Evolutionary conservation across 1,140 invertebrate species (phyloP).

Genomic region (Piezodorus guildinii): DNA sequence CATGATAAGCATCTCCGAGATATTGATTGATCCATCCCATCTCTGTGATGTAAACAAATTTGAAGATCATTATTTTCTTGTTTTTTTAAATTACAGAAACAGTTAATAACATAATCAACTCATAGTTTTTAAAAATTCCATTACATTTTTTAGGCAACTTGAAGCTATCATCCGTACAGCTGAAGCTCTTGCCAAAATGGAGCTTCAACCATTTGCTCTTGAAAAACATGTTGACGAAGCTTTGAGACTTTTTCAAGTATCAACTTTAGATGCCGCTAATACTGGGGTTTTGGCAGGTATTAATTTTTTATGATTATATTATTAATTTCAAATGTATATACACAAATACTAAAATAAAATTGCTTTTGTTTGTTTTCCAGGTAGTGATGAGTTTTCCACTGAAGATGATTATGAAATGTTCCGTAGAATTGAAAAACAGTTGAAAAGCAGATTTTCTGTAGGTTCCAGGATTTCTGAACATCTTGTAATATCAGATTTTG

Average conservation of each 20-base stretch:
- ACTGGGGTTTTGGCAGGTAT: conserved; percentile 78
- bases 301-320: background rate
- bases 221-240: conserved; percentile 93
- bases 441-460: conserved; percentile 89
- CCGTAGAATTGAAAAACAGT: conserved; percentile 80
- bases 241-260: conserved; percentile 96
- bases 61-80: too few species aligned
- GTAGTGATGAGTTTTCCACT: conserved; percentile 93
- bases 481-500: conserved; percentile 87
- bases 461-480: conserved; percentile 93
- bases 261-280: conserved; percentile 90
- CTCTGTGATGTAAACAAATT: too few species aligned
- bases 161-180: conserved; percentile 95
- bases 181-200: conserved; percentile 97
- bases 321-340: background rate
- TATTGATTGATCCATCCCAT: too few species aligned
- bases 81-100: too few species aligned
- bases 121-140: too few species aligned
- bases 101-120: too few species aligned
- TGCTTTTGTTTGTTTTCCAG: conserved; percentile 37
- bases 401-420: conserved; percentile 88
- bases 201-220: conserved; percentile 81
- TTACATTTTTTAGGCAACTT: conserved; percentile 63
- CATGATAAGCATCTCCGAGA: too few species aligned
- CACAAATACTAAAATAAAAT: background rate